These are phyloP conservation scores for Lissocephala sabroskyi DNA, from an alignment of 2,888 invertebrate genomes.

Conservation along the genomic window DNA sequence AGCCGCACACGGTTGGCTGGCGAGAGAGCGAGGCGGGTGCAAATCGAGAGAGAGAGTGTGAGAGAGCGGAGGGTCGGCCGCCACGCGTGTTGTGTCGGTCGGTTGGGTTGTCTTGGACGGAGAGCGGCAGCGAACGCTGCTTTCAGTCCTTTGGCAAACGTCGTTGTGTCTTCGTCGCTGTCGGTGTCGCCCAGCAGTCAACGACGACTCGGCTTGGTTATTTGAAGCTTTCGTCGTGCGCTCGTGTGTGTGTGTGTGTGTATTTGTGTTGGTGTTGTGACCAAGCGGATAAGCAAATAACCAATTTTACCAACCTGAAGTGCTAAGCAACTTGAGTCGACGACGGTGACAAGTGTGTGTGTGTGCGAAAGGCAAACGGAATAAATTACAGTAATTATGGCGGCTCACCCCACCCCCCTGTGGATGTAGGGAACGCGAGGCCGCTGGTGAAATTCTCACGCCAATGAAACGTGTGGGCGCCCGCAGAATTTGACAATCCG, in stretches of 20 bases:
- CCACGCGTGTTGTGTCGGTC: slow-evolving; percentile 27
- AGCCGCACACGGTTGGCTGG: too few species aligned
- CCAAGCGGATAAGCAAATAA: not conserved
- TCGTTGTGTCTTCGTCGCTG: slow-evolving; percentile 61
- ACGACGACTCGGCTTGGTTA: not conserved
- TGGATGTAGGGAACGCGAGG: not conserved
- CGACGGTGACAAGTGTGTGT: not conserved
- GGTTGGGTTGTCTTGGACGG: slow-evolving; percentile 24
- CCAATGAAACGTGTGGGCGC: slow-evolving; percentile 34
- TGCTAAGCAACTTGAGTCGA: not conserved
- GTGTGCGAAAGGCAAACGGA: slow-evolving; percentile 41
- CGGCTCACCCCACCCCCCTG: slow-evolving; percentile 17
- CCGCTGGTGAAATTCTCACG: slow-evolving; percentile 5
- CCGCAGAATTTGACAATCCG: slow-evolving; percentile 42
- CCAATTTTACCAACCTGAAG: not conserved
- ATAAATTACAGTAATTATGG: slow-evolving; percentile 63
- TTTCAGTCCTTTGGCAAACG: slow-evolving; percentile 69
- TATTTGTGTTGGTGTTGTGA: not conserved
- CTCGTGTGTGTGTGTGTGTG: too few species aligned
- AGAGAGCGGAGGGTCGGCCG: slow-evolving; percentile 21
- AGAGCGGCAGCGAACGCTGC: slow-evolving; percentile 25
- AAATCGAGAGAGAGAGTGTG: slow-evolving; percentile 11
- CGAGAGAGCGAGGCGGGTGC: too few species aligned
- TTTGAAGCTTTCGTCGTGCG: not conserved
- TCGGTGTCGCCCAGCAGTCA: too few species aligned